These are phyloP conservation scores for Chironomus tepperi DNA, from an alignment of 1,140 invertebrate species.

Conservation along the genomic window DNA sequence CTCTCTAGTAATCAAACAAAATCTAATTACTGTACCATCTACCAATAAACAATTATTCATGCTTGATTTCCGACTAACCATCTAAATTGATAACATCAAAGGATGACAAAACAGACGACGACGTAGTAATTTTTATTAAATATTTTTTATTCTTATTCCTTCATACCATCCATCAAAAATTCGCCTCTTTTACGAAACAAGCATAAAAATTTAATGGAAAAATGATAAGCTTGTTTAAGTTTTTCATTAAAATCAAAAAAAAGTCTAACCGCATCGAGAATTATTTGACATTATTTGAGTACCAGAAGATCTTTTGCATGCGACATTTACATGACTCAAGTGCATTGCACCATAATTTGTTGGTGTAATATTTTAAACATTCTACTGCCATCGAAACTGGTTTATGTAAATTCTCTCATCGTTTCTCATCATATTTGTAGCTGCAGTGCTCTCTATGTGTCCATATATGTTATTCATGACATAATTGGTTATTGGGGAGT, in stretches of 20 bases:
- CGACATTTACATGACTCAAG: not conserved
- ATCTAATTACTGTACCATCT: not conserved
- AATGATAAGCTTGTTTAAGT: not conserved
- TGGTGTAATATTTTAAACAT: not conserved
- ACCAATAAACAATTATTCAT: not conserved
- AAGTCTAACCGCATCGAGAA: not conserved
- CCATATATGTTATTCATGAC: not conserved
- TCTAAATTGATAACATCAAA: not conserved
- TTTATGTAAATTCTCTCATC: constrained; percentile 9
- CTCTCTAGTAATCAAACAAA: too few relatives aligned
- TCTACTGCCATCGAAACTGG: not conserved
- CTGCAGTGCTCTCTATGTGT: too few relatives aligned
- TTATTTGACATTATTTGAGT: too few relatives aligned
- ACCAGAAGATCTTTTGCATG: too few relatives aligned
- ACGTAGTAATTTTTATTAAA: not conserved
- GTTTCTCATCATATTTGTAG: not conserved
- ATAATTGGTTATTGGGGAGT: not conserved
- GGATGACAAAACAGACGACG: not conserved
- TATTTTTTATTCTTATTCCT: too few relatives aligned
- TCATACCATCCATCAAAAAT: too few relatives aligned
- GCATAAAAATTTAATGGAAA: not conserved
- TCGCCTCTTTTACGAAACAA: not conserved
- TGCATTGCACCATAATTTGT: constrained; percentile 2
- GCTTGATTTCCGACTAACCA: not conserved
- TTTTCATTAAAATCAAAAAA: not conserved